Evolutionary conservation across 2,888 invertebrate species (phyloP).

Genomic region (Melanotus villosus): DNA sequence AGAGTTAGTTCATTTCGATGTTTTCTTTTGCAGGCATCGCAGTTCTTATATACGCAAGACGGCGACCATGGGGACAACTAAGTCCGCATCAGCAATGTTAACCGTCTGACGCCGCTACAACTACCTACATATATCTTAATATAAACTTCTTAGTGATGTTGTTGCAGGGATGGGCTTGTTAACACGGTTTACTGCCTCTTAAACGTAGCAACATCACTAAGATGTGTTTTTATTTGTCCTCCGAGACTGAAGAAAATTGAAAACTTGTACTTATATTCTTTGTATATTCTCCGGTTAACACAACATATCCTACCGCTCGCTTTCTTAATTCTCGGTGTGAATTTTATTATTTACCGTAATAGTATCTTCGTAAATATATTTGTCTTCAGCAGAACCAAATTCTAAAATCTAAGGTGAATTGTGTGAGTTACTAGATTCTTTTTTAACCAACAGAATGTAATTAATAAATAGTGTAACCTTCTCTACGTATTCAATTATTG

Average conservation of each 20-base stretch:
- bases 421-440: not conserved
- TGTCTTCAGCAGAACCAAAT: slow-evolving; percentile 3
- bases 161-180: slow-evolving; percentile 8
- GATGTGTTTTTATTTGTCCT: slow-evolving; percentile 21
- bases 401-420: slow-evolving; percentile 3
- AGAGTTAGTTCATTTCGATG: no score
- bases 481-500: slow-evolving; percentile 27
- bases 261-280: slow-evolving; percentile 16
- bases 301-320: slow-evolving; percentile 8
- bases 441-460: slow-evolving; percentile 13
- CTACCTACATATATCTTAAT: slow-evolving; percentile 33
- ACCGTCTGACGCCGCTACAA: slow-evolving; percentile 35
- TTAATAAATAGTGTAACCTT: slow-evolving; percentile 15
- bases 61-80: slow-evolving; percentile 53
- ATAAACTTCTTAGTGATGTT: slow-evolving; percentile 29
- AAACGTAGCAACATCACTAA: slow-evolving; percentile 18
- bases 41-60: slow-evolving; percentile 52
- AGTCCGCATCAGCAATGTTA: slow-evolving; percentile 25
- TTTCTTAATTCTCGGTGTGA: slow-evolving; percentile 17
- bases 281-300: slow-evolving; percentile 8
- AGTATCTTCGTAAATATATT: not conserved
- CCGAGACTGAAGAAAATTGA: slow-evolving; percentile 24
- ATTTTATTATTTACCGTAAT: slow-evolving; percentile 3
- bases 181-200: slow-evolving; percentile 12
- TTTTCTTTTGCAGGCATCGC: slow-evolving; percentile 50